Evolutionary conservation across 2,113 vertebrate genomes (phyloP), one percentile per base, ranked within the genome.

Genomic region (Salminus brasiliensis): DNA sequence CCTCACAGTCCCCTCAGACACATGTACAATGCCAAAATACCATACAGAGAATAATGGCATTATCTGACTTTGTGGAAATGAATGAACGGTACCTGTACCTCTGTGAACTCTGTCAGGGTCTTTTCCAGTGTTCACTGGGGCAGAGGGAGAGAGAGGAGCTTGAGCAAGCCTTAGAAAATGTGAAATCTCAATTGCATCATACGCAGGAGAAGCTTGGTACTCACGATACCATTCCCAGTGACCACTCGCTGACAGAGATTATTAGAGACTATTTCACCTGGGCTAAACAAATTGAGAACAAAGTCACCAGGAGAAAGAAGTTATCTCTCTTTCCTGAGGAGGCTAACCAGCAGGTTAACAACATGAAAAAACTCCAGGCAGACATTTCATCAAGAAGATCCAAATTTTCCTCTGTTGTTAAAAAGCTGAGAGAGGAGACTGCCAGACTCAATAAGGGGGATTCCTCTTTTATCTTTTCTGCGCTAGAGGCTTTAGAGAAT

Each of bases 301-400:
- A 87, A 66, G 84, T 92, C 4, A 83, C 81, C 5, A 82, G 88
- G 0, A 84, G 79, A 18, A 82, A 90, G 67, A 91, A 88, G 62
- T 82, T 93, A 43, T 89, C 95, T 21, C 93, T 98, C 81, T 94
- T 95, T 57, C 94, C 95, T 0, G 92, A 91, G 16, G 90, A 94
- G 80, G 90, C 96, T 69, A 79, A 87, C 9, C 84, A 90, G 23
- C 95, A 97, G 86, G 94, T 97, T 34, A 80, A 65, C 79, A 88
- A 81, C 74, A 94, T 94, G 83, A 92, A 92, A 76, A 91, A 88
- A 74, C 71, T 87, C 32, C 92, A 93, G 0, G 85, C 88, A 1
- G 91, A 91, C 52, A 82, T 95, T 84, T 83, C 93, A 45, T 91
- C 72, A 13, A 93, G 87, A 80, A 91, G 90, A 32, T 86, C 89